Evolutionary conservation across 2,888 invertebrate genomes (phyloP), one percentile per base, ranked within the genome.

Genomic region (Lycophotia porphyrea): DNA sequence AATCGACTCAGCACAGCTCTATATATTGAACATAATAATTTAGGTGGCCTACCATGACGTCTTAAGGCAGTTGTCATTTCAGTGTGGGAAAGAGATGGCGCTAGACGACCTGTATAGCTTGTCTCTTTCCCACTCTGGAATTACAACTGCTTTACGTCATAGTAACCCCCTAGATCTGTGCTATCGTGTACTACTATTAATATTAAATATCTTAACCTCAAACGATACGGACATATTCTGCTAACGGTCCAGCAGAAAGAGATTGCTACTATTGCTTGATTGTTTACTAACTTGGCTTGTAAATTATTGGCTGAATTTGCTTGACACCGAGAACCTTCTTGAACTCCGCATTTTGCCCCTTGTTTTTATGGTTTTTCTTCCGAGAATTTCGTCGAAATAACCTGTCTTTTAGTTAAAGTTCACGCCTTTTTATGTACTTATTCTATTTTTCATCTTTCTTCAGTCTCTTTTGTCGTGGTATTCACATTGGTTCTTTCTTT

Each of bases 141-240:
- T n/a, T n/a, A n/a, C n/a, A n/a, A n/a, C n/a, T n/a, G n/a, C n/a
- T n/a, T n/a, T n/a, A n/a, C n/a, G n/a, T n/a, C n/a, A n/a, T n/a
- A n/a, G n/a, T n/a, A n/a, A n/a, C n/a, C n/a, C n/a, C n/a, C n/a
- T n/a, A 63, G n/a, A n/a, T 71, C 24, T 34, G 18, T 70, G 34
- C 34, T 36, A n/a, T 55, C 21, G 36, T 66, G n/a, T 60, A 47
- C 64, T 24, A 65, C 15, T 47, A 47, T 61, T 69, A 58, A 21
- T 52, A 70, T 61, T 61, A 66, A 58, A 21, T 52, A 70, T 61
- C 31, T 36, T 52, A 61, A 44, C 52, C 36, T 61, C 31, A 8
- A 27, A 69, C 52, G 63, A 55, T 58, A 71, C 61, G 47, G 44
- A 31, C 47, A 63, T 44, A 36, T 77, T 47, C 34, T 68, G 34